A percentile compares a stretch with the other conserved stretches of the same genome.
These are phyloP conservation scores for Xiphorhynchus erythropygius DNA, from an alignment of 2,797 vertebrate species.

Conservation along the genomic window DNA sequence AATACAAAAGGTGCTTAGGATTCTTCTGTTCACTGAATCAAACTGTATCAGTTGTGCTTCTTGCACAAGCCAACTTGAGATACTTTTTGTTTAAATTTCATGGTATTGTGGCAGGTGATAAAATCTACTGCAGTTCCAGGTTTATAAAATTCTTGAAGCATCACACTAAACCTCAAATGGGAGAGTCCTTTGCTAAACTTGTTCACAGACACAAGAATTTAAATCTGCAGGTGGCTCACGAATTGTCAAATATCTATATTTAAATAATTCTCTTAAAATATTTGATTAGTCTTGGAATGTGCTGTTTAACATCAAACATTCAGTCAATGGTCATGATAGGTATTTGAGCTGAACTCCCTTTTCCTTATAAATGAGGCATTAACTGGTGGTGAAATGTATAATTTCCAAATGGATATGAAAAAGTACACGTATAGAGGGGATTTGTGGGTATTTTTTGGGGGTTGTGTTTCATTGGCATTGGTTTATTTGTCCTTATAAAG, in stretches of 20 bases:
- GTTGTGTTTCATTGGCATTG: not conserved
- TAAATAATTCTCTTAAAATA: not conserved
- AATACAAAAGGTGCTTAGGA: not conserved
- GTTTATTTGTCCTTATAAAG: not conserved
- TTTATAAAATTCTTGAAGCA: not conserved
- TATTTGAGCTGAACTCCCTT: not conserved
- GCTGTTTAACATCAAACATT: not conserved
- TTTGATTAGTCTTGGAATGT: not conserved
- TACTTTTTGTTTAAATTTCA: not conserved
- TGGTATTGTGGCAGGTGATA: not conserved
- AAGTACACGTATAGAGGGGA: fast-evolving
- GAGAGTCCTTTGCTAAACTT: not conserved
- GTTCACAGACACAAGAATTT: not conserved
- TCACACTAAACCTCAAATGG: not conserved
- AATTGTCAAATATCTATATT: not conserved
- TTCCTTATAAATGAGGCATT: not conserved
- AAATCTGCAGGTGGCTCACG: not conserved
- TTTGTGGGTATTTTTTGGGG: not conserved
- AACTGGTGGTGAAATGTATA: not conserved
- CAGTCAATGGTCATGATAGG: not conserved
- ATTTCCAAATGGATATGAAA: not conserved
- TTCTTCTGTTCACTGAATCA: not conserved
- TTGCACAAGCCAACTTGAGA: not conserved
- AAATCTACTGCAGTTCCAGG: not conserved
- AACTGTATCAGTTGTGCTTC: not conserved